Evolutionary conservation across 2,888 invertebrate species (phyloP), one percentile per base, ranked within the genome.

Genomic region (Pasiphila rectangulata): DNA sequence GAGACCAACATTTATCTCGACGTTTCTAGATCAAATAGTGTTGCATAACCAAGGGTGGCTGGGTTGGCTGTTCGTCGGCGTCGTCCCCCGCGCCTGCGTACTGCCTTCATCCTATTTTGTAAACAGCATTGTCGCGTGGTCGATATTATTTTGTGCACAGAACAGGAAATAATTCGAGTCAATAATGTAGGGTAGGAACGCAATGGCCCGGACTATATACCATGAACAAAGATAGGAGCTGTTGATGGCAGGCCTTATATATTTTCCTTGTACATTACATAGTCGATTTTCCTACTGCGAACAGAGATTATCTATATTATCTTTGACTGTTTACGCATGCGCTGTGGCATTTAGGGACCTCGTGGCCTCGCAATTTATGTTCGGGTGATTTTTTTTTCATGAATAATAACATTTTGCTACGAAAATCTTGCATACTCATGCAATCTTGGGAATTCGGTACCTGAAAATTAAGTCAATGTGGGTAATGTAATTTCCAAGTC

Each of bases 31-130:
- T 71, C 69, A 72, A 73, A 72, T 56, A 55, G 57, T 67, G 72
- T 83, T 84, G 79, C 79, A 81, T 85, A 84, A 86, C 76, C 68
- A 51, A 61, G 68, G 72, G 62, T 61, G 72, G 64, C 60, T 61
- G 61, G 70, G 72, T 66, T 64, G 59, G 66, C 69, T 69, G 70
- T 75, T 75, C 63, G 50, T 61, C 63, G 45, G 63, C 53, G 42
- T 54, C 41, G 50, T 51, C 51, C 53, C n/a, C 50, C 54, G 50
- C 76, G 74, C 77, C 72, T 75, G 77, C 77, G 77, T 46, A 38
- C 25, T 17, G 44, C 10, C 15, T 29, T 48, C 56, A 56, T 60
- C 65, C 56, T 62, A 67, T 73, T 32, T 76, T 76, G 76, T 75
- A 75, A 76, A 77, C 76, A 75, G 56, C 62, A 48, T 40, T 56